These are phyloP conservation scores for Kuschelorhynchus macadamiae DNA, from an alignment of 2,888 invertebrate species.

Conservation along the genomic window DNA sequence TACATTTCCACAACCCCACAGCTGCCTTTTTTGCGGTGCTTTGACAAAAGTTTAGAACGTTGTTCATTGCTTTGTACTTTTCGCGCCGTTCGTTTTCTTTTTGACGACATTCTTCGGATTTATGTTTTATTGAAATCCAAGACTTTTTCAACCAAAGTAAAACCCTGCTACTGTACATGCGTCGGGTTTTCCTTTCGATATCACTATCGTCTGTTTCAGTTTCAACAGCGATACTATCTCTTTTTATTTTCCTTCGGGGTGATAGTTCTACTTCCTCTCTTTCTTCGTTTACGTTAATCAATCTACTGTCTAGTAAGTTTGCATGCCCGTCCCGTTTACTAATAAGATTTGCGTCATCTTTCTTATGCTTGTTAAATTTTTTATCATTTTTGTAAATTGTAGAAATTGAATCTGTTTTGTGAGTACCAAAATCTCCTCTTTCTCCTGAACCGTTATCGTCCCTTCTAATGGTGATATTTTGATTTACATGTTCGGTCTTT, in stretches of 20 bases:
- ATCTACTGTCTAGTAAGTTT: background rate
- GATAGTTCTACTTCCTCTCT: background rate
- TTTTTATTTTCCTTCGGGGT: background rate
- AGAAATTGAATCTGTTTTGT: slow-evolving; percentile 17
- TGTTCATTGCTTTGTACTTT: background rate
- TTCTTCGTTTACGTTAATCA: background rate
- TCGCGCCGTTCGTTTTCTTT: slow-evolving; percentile 1
- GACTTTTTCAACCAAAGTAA: slow-evolving; percentile 39
- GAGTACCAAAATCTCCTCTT: slow-evolving; percentile 10
- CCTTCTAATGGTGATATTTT: slow-evolving; percentile 1
- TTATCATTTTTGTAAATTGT: slow-evolving; percentile 21
- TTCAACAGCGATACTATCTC: background rate
- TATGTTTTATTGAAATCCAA: slow-evolving; percentile 30
- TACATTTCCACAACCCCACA: slow-evolving; percentile 33
- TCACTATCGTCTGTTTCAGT: slow-evolving; percentile 8
- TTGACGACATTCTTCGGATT: slow-evolving; percentile 20
- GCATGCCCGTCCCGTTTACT: background rate
- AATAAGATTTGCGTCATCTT: background rate
- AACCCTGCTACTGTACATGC: slow-evolving; percentile 21
- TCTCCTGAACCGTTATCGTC: background rate
- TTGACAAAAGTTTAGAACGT: slow-evolving; percentile 21
- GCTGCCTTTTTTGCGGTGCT: slow-evolving; percentile 21
- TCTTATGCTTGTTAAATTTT: background rate
- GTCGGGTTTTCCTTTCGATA: slow-evolving; percentile 3
- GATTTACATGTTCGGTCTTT: background rate